Base-by-base conservation (phyloP, 2,888 invertebrate genomes). In the Bellardia bayeri region DNA sequence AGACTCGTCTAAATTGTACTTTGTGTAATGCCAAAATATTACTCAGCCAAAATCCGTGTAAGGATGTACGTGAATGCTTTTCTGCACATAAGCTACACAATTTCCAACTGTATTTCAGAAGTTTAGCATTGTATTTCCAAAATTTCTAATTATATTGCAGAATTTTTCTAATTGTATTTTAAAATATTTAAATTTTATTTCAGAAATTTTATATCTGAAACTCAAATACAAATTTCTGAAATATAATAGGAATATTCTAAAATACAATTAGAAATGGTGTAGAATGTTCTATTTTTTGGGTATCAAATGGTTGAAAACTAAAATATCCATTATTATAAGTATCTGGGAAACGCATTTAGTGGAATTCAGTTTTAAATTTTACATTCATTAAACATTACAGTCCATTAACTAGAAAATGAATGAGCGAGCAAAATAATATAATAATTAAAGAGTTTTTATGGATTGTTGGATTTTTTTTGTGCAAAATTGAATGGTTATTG, bases 301-400 rank as follows among this genome's bases (percentile, higher is more conserved):
- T 56, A 42, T 33, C 54, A 45, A 72, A 49, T 84, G 58, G 33
- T 71, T 78, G 40, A 23, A 82, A 37, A 68, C 9, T 11, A 54
- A 66, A 84, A 72, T 8, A 78, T 64, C 78, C 56, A 84, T 84
- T 84, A 66, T 72, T 84, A 64, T 56, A 78, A 83, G 64, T 84
- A 79, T 40, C 30, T 66, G 56, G 83, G 78, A 84, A 79, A 84
- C 64, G 78, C 83, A 80, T 75, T 85, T 45, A 74, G 63, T 69
- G 74, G 42, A 74, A 33, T 61, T 79, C 14, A 61, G 40, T 84
- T 79, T 68, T 42, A 45, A 76, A 80, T 56, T 40, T 69, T 85
- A 54, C 80, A 68, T 54, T 45, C 63, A 80, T 80, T 80, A 56
- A 74, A 74, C 68, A 81, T 75, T 78, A n/a, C 2, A 49, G n/a